A percentile compares a stretch with the other conserved stretches of the same genome.
These are phyloP conservation scores for Drosophila sordidula DNA, from an alignment of 2,888 invertebrate genomes.

Conservation along the genomic window DNA sequence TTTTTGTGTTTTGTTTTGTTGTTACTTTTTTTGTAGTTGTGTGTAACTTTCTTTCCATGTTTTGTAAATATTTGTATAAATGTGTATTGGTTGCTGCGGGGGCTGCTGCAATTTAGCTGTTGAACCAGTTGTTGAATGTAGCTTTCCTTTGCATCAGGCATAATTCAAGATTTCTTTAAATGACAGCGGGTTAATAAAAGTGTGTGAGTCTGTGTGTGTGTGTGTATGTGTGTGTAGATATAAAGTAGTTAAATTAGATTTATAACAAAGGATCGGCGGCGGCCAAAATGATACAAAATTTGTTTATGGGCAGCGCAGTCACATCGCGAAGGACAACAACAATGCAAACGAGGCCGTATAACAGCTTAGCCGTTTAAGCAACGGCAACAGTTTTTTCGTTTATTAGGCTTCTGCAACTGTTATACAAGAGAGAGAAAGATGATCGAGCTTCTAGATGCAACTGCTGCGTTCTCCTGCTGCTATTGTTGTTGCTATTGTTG, in stretches of 20 bases:
- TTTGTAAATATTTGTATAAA: conserved; percentile 1
- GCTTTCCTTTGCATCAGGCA: conserved; percentile 3
- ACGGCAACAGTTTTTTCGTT: conserved; percentile 8
- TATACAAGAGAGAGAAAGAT: conserved; percentile 1
- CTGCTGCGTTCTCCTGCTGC: background rate
- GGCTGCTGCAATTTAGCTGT: conserved; percentile 14
- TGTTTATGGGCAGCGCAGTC: background rate
- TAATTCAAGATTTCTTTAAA: conserved; percentile 9
- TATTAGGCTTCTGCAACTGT: conserved; percentile 9
- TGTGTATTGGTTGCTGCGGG: conserved; percentile 2
- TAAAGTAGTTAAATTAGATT: conserved; percentile 2
- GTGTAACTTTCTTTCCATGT: conserved; percentile 25
- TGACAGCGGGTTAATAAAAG: background rate
- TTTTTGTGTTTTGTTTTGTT: conserved; percentile 17
- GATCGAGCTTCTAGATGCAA: background rate
- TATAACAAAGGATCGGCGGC: conserved; percentile 1
- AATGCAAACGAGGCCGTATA: conserved; percentile 15
- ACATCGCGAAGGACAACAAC: conserved; percentile 12
- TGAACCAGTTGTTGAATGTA: conserved; percentile 7
- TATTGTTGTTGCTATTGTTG: background rate
- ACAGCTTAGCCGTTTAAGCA: conserved; percentile 11
- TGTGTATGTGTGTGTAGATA: background rate
- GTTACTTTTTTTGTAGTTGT: conserved; percentile 18
- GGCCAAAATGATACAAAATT: too few relatives aligned
- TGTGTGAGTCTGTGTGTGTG: background rate